Evolutionary conservation across 2,888 invertebrate species (phyloP).

Genomic region (Luperina nickerlii): DNA sequence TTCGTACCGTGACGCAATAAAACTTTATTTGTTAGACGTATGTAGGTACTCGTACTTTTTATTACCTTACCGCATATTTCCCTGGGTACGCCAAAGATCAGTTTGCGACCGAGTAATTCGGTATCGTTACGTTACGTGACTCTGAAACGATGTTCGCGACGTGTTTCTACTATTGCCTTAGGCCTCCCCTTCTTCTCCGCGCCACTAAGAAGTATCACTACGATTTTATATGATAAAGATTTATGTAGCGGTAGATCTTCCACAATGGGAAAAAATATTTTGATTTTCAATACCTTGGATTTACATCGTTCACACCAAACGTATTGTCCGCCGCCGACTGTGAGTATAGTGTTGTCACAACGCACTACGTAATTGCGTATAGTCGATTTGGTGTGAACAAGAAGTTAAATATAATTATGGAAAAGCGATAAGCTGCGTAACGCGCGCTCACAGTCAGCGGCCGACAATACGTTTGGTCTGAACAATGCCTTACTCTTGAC

Average conservation of each 20-base stretch:
- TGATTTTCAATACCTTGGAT: not conserved
- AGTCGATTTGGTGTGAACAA: no score
- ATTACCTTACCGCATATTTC: slow-evolving; percentile 80
- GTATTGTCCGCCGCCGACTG: no score
- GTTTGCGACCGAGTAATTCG: slow-evolving; percentile 85
- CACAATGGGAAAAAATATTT: slow-evolving; percentile 29
- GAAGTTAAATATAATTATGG: no score
- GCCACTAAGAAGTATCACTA: slow-evolving; percentile 84
- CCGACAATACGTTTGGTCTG: no score
- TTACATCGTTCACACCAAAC: no score
- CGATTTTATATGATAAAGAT: slow-evolving; percentile 81
- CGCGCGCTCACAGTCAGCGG: no score
- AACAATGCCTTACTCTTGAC: not conserved
- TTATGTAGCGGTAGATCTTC: slow-evolving; percentile 58
- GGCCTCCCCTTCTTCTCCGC: slow-evolving; percentile 80
- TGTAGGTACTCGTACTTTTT: slow-evolving; percentile 67
- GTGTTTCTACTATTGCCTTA: slow-evolving; percentile 85
- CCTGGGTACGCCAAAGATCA: slow-evolving; percentile 83
- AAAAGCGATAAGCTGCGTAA: no score
- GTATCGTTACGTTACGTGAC: slow-evolving; percentile 86
- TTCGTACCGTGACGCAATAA: slow-evolving; percentile 69
- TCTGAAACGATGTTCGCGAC: slow-evolving; percentile 83
- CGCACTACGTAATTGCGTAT: no score
- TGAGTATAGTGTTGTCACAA: no score
- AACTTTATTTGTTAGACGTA: slow-evolving; percentile 76